Evolutionary conservation across 2,113 vertebrate species (phyloP).

Genomic region (Mormyrus iriodes): DNA sequence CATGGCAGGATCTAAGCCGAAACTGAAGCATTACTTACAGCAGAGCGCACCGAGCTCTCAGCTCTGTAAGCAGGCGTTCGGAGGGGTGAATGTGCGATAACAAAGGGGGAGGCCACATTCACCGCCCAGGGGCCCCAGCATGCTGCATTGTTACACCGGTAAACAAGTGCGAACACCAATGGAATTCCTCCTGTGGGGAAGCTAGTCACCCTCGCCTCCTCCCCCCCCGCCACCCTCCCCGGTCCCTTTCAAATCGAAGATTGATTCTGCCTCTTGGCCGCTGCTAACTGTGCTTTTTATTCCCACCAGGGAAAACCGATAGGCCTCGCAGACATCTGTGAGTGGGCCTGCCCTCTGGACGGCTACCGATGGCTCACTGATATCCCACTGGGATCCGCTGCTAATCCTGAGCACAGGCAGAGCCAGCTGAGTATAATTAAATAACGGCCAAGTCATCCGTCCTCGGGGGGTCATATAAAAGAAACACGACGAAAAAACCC

Average conservation of each 20-base stretch:
- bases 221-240: constrained; percentile 9
- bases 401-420: not conserved
- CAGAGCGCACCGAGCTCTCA: no score
- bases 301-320: not conserved
- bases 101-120: not conserved
- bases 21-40: not conserved
- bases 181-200: constrained; percentile 58
- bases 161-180: constrained; percentile 52
- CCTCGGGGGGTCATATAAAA: not conserved
- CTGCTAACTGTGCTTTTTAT: not conserved
- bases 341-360: not conserved
- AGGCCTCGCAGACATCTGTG: not conserved
- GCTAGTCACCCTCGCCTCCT: constrained; percentile 35
- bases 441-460: not conserved
- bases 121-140: constrained; percentile 39
- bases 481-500: not conserved
- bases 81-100: not conserved
- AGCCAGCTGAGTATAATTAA: not conserved
- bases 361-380: not conserved
- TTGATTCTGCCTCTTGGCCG: constrained; percentile 47
- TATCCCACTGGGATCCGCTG: not conserved
- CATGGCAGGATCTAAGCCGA: not conserved
- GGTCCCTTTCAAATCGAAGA: constrained; percentile 38
- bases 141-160: constrained; percentile 58
- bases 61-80: not conserved